A percentile compares a stretch with the other conserved stretches of the same genome.
Conservation (phyloP, 1,140 invertebrate species). For the Schlechtendalia chinensis region DNA sequence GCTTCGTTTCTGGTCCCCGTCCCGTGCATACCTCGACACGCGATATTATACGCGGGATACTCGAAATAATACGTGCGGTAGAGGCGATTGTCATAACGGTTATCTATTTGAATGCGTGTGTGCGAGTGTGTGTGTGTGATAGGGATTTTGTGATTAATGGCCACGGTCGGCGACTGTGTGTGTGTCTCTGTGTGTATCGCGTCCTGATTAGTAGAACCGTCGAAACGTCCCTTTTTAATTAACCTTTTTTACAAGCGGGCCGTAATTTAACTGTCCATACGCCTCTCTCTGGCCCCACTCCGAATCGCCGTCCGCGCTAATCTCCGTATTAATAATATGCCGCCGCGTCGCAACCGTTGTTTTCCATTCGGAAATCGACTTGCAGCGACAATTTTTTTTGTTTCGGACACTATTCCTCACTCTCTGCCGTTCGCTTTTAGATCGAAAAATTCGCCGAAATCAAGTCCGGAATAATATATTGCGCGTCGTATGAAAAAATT, state of each 20-base stretch:
- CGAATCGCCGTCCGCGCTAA: not conserved
- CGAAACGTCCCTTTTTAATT: slow-evolving; percentile 7
- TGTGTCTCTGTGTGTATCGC: not conserved
- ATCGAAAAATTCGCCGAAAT: too few species aligned
- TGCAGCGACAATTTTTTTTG: too few species aligned
- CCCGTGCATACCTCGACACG: not conserved
- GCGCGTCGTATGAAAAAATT: too few species aligned
- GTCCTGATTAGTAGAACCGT: not conserved
- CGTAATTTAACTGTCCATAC: not conserved
- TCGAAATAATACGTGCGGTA: too few species aligned
- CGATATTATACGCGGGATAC: not conserved
- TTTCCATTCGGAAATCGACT: too few species aligned
- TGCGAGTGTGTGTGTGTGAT: not conserved
- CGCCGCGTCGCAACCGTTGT: too few species aligned
- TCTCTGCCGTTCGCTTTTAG: too few species aligned
- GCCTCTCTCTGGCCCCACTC: not conserved
- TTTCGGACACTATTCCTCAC: too few species aligned
- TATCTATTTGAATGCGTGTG: not conserved
- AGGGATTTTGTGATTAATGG: slow-evolving; percentile 17
- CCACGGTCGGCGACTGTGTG: too few species aligned
- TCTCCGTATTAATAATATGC: too few species aligned
- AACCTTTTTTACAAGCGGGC: slow-evolving; percentile 9
- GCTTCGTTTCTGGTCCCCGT: not conserved
- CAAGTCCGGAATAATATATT: too few species aligned
- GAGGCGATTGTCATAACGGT: not conserved